Conservation (phyloP, 1,140 invertebrate species). For the Vollenhovia emeryi region DNA sequence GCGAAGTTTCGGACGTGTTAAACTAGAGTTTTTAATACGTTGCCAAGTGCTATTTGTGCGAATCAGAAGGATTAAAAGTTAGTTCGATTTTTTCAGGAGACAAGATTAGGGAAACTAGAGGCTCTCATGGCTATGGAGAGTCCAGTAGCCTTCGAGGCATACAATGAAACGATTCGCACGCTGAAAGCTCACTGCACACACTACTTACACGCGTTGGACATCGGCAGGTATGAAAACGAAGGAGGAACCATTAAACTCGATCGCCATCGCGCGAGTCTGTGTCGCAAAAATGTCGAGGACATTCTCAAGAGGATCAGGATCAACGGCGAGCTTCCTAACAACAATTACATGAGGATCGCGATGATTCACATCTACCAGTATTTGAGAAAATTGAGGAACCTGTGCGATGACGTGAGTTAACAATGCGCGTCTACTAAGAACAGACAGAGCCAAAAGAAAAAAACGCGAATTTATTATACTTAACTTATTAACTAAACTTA, state of each 20-base stretch:
- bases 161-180: constrained; percentile 77
- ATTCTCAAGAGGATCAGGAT: constrained; percentile 79
- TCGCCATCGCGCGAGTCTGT: constrained; percentile 79
- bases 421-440: no score
- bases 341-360: constrained; percentile 80
- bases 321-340: constrained; percentile 79
- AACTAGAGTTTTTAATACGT: no score
- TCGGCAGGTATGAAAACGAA: constrained; percentile 70
- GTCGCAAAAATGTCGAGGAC: constrained; percentile 75
- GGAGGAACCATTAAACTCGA: constrained; percentile 81
- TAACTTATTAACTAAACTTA: no score
- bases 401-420: constrained; percentile 78
- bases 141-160: constrained; percentile 70
- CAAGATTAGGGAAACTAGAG: constrained; percentile 77
- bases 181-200: constrained; percentile 74
- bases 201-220: constrained; percentile 77
- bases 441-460: no score
- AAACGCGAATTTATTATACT: no score
- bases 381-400: constrained; percentile 70
- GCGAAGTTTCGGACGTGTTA: no score
- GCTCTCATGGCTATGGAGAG: constrained; percentile 68
- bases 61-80: neutral
- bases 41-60: neutral
- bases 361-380: constrained; percentile 81
- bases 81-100: constrained; percentile 72